These are phyloP conservation scores for Calyptomena viridis DNA, from an alignment of 2,113 vertebrate genomes.

Conservation along the genomic window DNA sequence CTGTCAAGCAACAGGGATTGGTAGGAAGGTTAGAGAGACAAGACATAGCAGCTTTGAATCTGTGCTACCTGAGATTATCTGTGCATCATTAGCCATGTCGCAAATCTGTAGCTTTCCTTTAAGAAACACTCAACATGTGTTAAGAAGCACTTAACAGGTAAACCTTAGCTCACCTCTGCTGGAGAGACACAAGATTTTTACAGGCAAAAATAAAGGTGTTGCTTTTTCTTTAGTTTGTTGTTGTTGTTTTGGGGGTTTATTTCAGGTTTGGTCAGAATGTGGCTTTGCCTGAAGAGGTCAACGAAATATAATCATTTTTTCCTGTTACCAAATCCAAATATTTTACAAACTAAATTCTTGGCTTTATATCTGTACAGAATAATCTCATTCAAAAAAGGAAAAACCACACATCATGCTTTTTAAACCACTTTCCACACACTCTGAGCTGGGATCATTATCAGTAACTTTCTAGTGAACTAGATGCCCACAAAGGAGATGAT, in stretches of 20 bases:
- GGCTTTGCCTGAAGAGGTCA: neutral
- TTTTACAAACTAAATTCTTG: constrained; percentile 4
- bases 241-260: neutral
- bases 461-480: neutral
- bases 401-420: neutral
- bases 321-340: neutral
- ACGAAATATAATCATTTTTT: neutral
- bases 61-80: neutral
- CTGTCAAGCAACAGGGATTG: neutral
- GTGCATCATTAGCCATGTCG: neutral
- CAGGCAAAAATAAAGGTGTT: neutral
- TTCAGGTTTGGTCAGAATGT: neutral
- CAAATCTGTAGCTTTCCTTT: neutral
- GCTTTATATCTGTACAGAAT: neutral
- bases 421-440: neutral
- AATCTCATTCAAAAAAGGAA: neutral
- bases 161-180: neutral
- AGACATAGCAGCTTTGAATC: neutral
- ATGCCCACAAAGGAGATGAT: neutral
- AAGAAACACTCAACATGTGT: neutral
- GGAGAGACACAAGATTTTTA: neutral
- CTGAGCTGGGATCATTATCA: neutral
- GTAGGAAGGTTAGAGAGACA: neutral
- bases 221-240: neutral
- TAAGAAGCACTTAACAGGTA: neutral